Evolutionary conservation across 2,113 vertebrate genomes (phyloP), one percentile per base, ranked within the genome.

Genomic region (Ahaetulla prasina): DNA sequence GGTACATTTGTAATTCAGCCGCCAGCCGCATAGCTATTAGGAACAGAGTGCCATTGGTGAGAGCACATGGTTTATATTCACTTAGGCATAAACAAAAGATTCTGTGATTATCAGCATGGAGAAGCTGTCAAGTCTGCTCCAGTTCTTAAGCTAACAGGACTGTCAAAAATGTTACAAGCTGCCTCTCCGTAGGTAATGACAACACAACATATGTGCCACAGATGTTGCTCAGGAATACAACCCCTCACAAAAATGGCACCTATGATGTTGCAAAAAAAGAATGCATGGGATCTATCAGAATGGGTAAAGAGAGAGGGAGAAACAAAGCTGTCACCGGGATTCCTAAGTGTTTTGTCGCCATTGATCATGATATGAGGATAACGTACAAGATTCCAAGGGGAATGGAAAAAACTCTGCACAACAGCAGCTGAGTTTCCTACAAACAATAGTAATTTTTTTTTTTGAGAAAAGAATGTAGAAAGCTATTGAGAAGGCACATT

Each of bases 161-260:
- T 93, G 35, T 22, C 60, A 88, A 94, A 39, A 14, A 63, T 53
- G 25, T 25, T 43, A 27, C 88, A 74, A 93, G 18, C 2, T 93
- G 90, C 49, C 91, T 87, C 47, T 50, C 47, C 14, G 14, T 6
- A 52, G 12, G 63, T 0, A 0, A 84, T 85, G 89, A 8, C 54
- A 57, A 50, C 47, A 68, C 23, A 80, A 14, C 60, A 55, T 54
- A 54, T 88, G 57, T 8, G 90, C 87, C 0, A 0, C 57, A 74
- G 85, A 80, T 88, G 89, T 93, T 88, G 50, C 50, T n/a, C 16
- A 27, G 25, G 22, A 74, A 55, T 68, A 49, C 57, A 55, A 55
- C 54, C 54, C 9, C 25, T 2, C 23, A 25, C 2, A 27, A 60
- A 88, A 8, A 87, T 54, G n/a, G 4, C 4, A 60, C 35, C 49